These are phyloP conservation scores for Gobionotothen gibberifrons DNA, from an alignment of 2,797 vertebrate species.

Conservation along the genomic window DNA sequence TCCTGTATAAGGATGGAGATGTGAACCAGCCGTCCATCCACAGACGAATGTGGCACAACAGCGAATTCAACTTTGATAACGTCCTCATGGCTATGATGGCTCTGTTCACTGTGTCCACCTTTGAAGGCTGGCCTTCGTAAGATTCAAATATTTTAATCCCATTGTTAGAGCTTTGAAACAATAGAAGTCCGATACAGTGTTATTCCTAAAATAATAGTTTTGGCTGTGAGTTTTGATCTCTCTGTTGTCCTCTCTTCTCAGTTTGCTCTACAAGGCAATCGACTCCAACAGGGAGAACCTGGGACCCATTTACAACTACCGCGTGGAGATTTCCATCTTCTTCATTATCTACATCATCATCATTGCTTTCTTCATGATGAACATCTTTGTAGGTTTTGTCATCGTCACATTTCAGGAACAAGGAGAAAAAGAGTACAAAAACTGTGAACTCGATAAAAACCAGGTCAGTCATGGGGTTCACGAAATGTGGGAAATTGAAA, in stretches of 20 bases:
- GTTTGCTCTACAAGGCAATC: constrained; percentile 97
- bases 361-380: constrained; percentile 99
- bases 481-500: not conserved
- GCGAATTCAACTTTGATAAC: constrained; percentile 99
- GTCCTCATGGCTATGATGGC: constrained; percentile 99
- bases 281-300: constrained; percentile 97
- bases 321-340: constrained; percentile 99
- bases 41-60: constrained; percentile 94
- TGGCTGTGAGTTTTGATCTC: not conserved
- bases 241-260: constrained; percentile 64
- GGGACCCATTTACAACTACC: constrained; percentile 97
- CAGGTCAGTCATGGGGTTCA: constrained; percentile 86
- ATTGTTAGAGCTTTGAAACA: constrained; percentile 1
- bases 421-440: constrained; percentile 99
- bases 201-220: not conserved
- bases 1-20: constrained; percentile 97
- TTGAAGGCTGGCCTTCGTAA: constrained; percentile 99
- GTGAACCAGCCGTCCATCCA: constrained; percentile 93
- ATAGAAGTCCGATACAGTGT: not conserved
- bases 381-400: constrained; percentile 99
- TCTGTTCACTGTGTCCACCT: constrained; percentile 98
- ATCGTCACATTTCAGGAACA: constrained; percentile 99
- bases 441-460: constrained; percentile 99
- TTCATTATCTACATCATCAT: constrained; percentile 99
- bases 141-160: constrained; percentile 58